These are phyloP conservation scores for Microvelia longipes DNA, from an alignment of 1,140 invertebrate genomes.

Conservation along the genomic window DNA sequence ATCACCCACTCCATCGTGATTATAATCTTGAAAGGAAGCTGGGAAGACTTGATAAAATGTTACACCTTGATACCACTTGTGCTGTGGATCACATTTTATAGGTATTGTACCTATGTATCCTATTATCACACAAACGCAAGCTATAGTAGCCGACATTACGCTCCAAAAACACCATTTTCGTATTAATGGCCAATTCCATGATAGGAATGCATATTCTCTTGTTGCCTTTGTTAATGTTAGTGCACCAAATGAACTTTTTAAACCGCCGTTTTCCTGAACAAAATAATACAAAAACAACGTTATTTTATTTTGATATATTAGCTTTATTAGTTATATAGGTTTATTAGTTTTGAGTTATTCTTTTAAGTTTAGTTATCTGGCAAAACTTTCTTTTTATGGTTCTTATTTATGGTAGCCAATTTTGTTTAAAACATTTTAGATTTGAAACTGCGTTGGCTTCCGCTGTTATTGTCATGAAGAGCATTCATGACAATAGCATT, in stretches of 20 bases:
- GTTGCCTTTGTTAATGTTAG: constrained; percentile 39
- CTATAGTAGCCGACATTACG: constrained; percentile 46
- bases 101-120: constrained; percentile 52
- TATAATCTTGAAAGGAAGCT: constrained; percentile 60
- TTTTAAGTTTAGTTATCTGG: no score
- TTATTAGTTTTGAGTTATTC: no score
- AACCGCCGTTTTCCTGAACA: constrained; percentile 36
- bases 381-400: no score
- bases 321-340: no score
- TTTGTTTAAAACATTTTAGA: no score
- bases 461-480: no score
- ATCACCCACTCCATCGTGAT: constrained; percentile 55
- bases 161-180: constrained; percentile 53
- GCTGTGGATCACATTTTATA: constrained; percentile 45
- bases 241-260: constrained; percentile 35
- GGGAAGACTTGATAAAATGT: constrained; percentile 72
- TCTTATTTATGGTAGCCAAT: no score
- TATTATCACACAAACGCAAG: constrained; percentile 50
- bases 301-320: no score
- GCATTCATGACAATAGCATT: no score
- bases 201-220: constrained; percentile 48
- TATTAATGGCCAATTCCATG: constrained; percentile 66
- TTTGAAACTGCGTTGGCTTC: no score
- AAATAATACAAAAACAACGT: constrained; percentile 6
- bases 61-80: constrained; percentile 63